Conservation (phyloP, 2,888 invertebrate genomes). For the Boloria selene region DNA sequence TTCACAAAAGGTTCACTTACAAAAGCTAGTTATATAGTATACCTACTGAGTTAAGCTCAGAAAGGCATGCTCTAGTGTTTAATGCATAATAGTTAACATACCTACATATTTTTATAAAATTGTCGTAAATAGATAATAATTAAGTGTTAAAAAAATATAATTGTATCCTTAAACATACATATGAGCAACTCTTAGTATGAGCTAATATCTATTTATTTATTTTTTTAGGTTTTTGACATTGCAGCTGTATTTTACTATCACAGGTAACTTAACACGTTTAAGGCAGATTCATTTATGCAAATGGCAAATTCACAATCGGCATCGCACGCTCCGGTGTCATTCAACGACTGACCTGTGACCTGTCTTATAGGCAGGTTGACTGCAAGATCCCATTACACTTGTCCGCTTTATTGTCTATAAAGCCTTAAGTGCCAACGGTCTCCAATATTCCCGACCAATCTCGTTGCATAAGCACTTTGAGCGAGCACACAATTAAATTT, state of each 20-base stretch:
- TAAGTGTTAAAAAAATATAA: too few relatives aligned
- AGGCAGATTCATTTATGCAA: conserved; percentile 37
- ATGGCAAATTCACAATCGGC: conserved; percentile 40
- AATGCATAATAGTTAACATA: not conserved
- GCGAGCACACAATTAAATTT: conserved; percentile 42
- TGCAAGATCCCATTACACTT: conserved; percentile 69
- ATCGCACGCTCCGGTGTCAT: conserved; percentile 41
- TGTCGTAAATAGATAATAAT: too few relatives aligned
- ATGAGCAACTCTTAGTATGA: too few relatives aligned
- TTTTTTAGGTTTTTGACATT: not conserved
- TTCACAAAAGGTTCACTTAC: conserved; percentile 36
- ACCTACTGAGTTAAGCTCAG: conserved; percentile 3
- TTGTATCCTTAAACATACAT: too few relatives aligned
- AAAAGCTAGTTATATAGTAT: conserved; percentile 27
- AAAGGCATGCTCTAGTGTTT: not conserved
- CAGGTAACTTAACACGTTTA: conserved; percentile 14
- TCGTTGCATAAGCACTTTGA: conserved; percentile 39
- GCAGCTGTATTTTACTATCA: conserved; percentile 6
- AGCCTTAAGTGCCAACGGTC: conserved; percentile 65
- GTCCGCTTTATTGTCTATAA: conserved; percentile 74
- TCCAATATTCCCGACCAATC: conserved; percentile 44
- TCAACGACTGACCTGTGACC: conserved; percentile 60
- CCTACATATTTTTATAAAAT: too few relatives aligned
- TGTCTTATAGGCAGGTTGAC: conserved; percentile 54
- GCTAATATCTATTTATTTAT: too few relatives aligned